phyloP scores from a whole-genome alignment of 2,113 vertebrate species.

The Marmota monax region DNA sequence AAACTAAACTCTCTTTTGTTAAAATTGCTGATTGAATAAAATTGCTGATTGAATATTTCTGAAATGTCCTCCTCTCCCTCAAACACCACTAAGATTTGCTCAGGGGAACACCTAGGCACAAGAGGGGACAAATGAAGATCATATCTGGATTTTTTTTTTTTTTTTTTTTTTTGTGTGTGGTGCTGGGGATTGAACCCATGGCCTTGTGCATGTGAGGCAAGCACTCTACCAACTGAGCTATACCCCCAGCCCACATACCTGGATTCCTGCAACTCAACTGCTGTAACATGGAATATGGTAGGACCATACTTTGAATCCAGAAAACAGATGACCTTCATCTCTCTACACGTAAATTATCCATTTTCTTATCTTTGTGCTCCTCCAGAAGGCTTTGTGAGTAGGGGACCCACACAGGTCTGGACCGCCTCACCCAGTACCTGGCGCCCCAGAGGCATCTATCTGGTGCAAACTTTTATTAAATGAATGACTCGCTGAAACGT shows the following conservation, averaged over 20 bases:
- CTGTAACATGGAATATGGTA: not conserved
- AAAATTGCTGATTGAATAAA: not conserved
- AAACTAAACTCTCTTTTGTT: not conserved
- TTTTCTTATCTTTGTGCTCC: not conserved
- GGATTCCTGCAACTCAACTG: not conserved
- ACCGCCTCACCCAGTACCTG: not conserved
- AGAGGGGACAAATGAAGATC: not conserved
- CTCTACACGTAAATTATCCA: not conserved
- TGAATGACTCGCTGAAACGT: not conserved
- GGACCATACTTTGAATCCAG: not conserved
- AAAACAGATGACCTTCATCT: not conserved
- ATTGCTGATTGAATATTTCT: not conserved
- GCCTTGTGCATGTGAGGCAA: no score
- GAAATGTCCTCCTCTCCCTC: not conserved
- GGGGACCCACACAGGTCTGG: not conserved
- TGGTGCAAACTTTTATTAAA: not conserved
- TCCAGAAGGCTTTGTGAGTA: not conserved
- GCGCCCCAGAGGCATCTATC: not conserved
- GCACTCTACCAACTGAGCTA: no score
- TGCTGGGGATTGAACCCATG: no score
- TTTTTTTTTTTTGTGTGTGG: rapidly evolving
- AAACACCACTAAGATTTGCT: not conserved
- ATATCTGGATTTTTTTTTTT: no score
- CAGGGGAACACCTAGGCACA: not conserved
- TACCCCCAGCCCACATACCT: no score